Percentiles rank a stretch among this genome's conserved stretches.
These are phyloP conservation scores for Pycnomerus fuliginosus DNA, from an alignment of 2,888 invertebrate genomes.

Conservation along the genomic window DNA sequence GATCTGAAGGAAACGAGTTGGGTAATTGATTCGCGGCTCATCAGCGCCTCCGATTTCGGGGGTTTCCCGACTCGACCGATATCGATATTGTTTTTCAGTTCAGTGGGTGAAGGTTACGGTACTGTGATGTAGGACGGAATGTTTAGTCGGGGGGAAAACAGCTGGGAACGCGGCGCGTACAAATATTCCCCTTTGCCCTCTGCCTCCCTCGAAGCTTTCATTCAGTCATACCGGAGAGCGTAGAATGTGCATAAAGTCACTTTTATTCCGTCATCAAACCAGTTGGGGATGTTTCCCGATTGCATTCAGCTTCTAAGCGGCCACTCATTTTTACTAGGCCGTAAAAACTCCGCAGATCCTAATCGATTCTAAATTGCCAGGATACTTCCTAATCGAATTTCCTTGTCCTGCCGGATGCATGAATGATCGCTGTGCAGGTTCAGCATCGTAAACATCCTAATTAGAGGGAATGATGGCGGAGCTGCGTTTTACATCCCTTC, in stretches of 20 bases:
- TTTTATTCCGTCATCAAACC: conserved; percentile 8
- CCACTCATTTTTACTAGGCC: background rate
- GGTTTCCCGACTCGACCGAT: conserved; percentile 16
- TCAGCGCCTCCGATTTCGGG: background rate
- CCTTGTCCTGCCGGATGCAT: no score
- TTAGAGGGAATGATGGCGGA: conserved; percentile 4
- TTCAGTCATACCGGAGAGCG: conserved; percentile 17
- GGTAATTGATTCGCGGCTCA: conserved; percentile 18
- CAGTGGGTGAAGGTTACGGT: conserved; percentile 49
- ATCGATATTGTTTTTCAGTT: conserved; percentile 47
- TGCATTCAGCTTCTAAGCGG: background rate
- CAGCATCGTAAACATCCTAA: conserved; percentile 7
- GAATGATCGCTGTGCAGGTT: no score
- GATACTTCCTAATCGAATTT: no score
- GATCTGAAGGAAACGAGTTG: conserved; percentile 18
- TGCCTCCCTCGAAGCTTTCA: conserved; percentile 15
- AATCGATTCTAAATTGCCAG: no score
- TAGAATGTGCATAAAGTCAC: conserved; percentile 18
- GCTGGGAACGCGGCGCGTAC: conserved; percentile 32
- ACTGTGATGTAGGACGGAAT: conserved; percentile 25
- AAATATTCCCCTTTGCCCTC: conserved; percentile 18
- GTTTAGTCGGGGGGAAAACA: conserved; percentile 33
- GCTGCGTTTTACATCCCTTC: conserved; percentile 6
- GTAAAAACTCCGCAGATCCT: no score
- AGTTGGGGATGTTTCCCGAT: background rate